These are phyloP conservation scores for Melinopterus prodromus DNA, from an alignment of 2,888 invertebrate species.

Conservation along the genomic window DNA sequence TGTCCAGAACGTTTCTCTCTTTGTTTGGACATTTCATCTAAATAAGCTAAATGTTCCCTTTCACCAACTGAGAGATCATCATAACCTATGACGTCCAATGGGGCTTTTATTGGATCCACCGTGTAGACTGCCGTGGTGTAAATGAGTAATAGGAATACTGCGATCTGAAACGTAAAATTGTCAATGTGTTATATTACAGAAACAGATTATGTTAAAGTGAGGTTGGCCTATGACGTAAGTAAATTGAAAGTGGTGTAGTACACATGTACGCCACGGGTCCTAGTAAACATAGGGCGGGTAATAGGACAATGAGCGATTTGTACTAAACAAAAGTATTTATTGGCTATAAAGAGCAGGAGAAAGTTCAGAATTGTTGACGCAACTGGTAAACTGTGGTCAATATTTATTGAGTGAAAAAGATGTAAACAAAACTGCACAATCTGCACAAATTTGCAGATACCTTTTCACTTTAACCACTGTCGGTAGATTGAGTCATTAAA, in stretches of 20 bases:
- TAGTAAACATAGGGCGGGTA: neutral
- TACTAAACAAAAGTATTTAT: neutral
- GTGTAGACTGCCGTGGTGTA: constrained; percentile 39
- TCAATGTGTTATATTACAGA: too few relatives aligned
- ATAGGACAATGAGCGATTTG: neutral
- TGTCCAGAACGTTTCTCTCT: constrained; percentile 58
- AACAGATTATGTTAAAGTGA: too few relatives aligned
- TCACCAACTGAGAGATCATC: constrained; percentile 51
- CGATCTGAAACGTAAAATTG: constrained; percentile 43
- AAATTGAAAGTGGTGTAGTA: too few relatives aligned
- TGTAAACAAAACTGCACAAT: neutral
- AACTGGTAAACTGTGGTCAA: neutral
- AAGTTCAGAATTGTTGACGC: neutral
- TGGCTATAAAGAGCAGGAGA: neutral
- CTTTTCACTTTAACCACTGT: too few relatives aligned
- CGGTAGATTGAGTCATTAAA: too few relatives aligned
- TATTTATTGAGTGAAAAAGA: neutral
- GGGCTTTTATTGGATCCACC: constrained; percentile 48
- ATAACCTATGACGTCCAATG: constrained; percentile 48
- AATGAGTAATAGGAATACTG: constrained; percentile 42
- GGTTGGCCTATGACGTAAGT: neutral
- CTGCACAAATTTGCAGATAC: neutral
- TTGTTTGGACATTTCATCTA: constrained; percentile 44
- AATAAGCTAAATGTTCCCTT: constrained; percentile 47
- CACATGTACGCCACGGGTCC: too few relatives aligned